Conservation (phyloP, 2,888 invertebrate species). For the Tetanocera ferruginea region DNA sequence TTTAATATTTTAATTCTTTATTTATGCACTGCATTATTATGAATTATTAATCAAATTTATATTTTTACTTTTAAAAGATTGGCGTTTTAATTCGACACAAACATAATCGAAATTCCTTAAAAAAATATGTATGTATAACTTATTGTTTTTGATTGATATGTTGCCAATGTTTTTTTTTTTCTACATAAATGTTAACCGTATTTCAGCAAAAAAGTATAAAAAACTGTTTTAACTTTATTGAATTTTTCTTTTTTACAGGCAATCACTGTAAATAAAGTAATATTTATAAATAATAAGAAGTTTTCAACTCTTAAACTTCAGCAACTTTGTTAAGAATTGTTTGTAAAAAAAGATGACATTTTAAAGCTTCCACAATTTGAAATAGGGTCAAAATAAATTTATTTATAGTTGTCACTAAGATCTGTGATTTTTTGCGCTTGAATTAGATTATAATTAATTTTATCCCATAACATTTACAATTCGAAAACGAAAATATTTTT, state of each 20-base stretch:
- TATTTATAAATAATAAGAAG: background rate
- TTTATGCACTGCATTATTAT: background rate
- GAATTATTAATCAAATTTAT: background rate
- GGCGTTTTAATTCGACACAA: background rate
- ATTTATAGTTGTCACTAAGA: background rate
- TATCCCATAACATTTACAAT: background rate
- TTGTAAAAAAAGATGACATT: constrained; percentile 2
- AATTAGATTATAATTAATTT: background rate
- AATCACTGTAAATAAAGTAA: constrained; percentile 59
- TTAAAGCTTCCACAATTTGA: background rate
- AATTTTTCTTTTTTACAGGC: constrained; percentile 59
- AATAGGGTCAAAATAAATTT: background rate
- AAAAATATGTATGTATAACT: constrained; percentile 1
- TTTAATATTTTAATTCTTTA: background rate
- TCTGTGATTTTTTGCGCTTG: background rate
- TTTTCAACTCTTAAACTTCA: background rate
- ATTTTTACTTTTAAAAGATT: background rate
- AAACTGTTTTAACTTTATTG: background rate
- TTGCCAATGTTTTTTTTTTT: background rate
- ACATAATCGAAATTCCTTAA: background rate
- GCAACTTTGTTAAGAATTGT: background rate
- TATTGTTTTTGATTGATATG: constrained; percentile 15
- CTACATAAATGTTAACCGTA: too few relatives aligned
- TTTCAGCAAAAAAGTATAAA: background rate
- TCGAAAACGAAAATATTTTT: background rate